Base-by-base conservation (phyloP, 2,797 vertebrate genomes). In the Odontamblyopus lacepedii region DNA sequence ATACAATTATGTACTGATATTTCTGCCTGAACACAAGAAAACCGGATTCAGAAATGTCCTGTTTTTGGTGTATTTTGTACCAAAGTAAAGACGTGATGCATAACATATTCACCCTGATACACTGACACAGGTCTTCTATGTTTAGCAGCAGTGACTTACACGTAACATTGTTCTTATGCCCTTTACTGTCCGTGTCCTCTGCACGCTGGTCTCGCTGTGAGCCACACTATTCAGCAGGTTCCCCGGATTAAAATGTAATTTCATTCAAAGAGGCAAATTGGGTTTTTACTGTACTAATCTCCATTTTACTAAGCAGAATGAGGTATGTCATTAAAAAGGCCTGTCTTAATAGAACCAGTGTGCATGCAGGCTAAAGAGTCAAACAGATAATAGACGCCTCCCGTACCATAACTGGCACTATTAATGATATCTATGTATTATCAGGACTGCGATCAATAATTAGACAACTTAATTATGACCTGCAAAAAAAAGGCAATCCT, bases 161-260 rank as follows among this genome's bases (percentile, higher is more conserved):
- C 26, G 27, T 26, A 26, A n/a, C 2, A 55, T 23, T 32, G 11
- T 60, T 53, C 35, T 32, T 56, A 44, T 53, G 44, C 27, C 64
- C 64, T 66, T 66, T 29, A 0, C 44, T 66, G 55, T 72, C 79
- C 65, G 77, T 69, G 79, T 87, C 82, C 81, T 85, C 66, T 3
- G 86, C 84, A 85, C 87, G 56, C 41, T 6, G 67, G 74, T 79
- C 85, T 83, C 84, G 88, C 88, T 83, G 85, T 19, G 76, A 87
- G 89, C 85, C 85, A 91, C 92, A 93, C 90, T 91, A 90, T 92
- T 92, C 88, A 91, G 87, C 85, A 83, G 87, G 88, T 89, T 91
- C 87, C 83, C 74, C 51, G 90, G 91, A 94, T 94, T 93, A 93
- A 89, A 91, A 91, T 91, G 91, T 91, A 89, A 93, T 93, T 94